These are phyloP conservation scores for Morone saxatilis DNA, from an alignment of 2,113 vertebrate genomes.

Conservation along the genomic window DNA sequence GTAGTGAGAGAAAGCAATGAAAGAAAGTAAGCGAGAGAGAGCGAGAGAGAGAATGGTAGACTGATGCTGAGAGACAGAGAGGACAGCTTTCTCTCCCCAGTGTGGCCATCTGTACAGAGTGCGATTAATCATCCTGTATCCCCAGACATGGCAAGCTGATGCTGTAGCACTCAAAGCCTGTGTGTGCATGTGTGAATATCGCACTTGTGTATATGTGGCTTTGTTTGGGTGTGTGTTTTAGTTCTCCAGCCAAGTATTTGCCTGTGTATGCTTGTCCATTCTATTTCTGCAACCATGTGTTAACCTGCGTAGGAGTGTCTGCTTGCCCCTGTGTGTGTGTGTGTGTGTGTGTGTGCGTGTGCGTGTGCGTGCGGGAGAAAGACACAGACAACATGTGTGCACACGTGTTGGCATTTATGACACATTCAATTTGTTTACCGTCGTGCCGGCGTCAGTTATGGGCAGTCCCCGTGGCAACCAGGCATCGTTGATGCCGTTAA, in stretches of 20 bases:
- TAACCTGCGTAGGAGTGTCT: not conserved
- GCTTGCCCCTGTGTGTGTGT: not conserved
- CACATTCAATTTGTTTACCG: constrained; percentile 67
- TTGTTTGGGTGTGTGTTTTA: constrained; percentile 29
- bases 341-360: not conserved
- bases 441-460: constrained; percentile 18
- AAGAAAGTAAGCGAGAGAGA: not conserved
- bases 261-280: constrained; percentile 32
- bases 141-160: constrained; percentile 70
- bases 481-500: constrained; percentile 68
- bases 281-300: constrained; percentile 15
- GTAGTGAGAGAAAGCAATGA: constrained; percentile 15
- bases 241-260: constrained; percentile 40
- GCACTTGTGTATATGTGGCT: constrained; percentile 23
- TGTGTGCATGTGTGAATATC: constrained; percentile 25
- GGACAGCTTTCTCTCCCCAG: constrained; percentile 64
- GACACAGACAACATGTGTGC: constrained; percentile 20
- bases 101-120: constrained; percentile 76
- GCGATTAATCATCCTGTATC: constrained; percentile 79
- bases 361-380: not conserved
- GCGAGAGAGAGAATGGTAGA: constrained; percentile 30
- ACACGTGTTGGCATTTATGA: constrained; percentile 51
- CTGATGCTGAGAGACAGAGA: constrained; percentile 53
- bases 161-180: constrained; percentile 63
- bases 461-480: constrained; percentile 56